Evolutionary conservation across 2,888 invertebrate species (phyloP).

Genomic region (Epinotia nisella): DNA sequence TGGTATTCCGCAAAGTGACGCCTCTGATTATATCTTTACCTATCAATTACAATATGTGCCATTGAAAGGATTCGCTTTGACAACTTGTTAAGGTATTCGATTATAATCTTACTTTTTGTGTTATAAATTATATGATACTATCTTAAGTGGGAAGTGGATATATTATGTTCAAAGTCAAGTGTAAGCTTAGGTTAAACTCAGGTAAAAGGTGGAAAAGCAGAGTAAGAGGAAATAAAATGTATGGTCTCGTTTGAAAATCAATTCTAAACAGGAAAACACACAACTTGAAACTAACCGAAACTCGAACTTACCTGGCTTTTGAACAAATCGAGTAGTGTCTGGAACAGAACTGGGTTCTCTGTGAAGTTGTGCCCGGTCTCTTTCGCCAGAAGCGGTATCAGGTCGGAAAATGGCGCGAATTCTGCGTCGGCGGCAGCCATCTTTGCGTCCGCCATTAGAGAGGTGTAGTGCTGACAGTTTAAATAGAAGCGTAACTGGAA

Average conservation of each 20-base stretch:
- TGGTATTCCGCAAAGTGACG: no score
- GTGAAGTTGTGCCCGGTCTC: constrained; percentile 73
- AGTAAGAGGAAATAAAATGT: neutral
- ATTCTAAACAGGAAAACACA: constrained; percentile 7
- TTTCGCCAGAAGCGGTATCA: constrained; percentile 60
- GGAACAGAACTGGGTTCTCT: constrained; percentile 68
- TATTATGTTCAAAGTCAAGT: no score
- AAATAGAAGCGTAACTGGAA: constrained; percentile 76
- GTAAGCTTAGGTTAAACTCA: no score
- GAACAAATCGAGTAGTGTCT: constrained; percentile 69
- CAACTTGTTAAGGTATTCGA: no score
- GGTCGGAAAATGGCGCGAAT: constrained; percentile 65
- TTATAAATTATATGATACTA: no score
- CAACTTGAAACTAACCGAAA: constrained; percentile 11
- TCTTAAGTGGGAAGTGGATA: no score
- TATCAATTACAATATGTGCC: no score
- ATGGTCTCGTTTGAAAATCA: neutral
- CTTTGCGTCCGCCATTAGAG: constrained; percentile 66
- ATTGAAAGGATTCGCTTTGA: no score
- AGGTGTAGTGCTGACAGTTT: constrained; percentile 68
- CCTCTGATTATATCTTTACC: no score
- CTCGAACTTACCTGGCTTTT: constrained; percentile 65
- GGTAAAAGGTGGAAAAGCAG: no score
- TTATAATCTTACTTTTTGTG: no score
- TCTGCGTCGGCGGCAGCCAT: constrained; percentile 60